Base-by-base conservation (phyloP, 2,797 vertebrate species). In the Benthosema pterotum region DNA sequence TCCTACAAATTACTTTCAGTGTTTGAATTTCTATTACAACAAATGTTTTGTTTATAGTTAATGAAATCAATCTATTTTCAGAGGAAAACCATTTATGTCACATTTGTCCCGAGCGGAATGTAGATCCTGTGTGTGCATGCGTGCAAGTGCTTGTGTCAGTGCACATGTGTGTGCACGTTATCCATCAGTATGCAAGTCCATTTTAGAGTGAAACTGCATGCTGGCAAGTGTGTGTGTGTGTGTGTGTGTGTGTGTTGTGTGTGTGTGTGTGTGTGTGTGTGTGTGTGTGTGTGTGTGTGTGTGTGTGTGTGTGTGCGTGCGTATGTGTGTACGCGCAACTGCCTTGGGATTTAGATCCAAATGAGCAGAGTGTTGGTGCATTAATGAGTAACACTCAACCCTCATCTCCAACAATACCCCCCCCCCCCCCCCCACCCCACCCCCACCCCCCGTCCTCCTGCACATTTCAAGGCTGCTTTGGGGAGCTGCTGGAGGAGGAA, bases 341-440 rank as follows among this genome's bases (percentile, higher is more conserved):
- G 81, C 66, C 75, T 68, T 81, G 58, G 80, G 81, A 84, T 84
- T 87, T 87, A 75, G 76, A 78, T 77, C 80, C 74, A 86, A 88
- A 88, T 87, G 82, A 87, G 81, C 74, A 22, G 72, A 89, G 87
- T 89, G 89, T 80, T 78, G 82, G 71, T 81, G 88, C 83, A 91
- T 91, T 89, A 91, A 90, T 90, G 83, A 90, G 86, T 83, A 84
- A 87, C 86, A 84, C 74, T 67, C 75, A 74, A 61, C 73, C 71
- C 86, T 90, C 77, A 72, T 75, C 74, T 68, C 69, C 65, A 82
- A 85, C 69, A 79, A 85, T 83, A 56, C 64, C 68, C 53, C 73
- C 70, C 50, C 56, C 32, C 11, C 63, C 55, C 45, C 43, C 28
- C 71, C 70, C 57, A 77, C 68, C 78, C 82, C 51, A 5, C 25